These are phyloP conservation scores for Motacilla tschutschensis DNA, from an alignment of 2,113 vertebrate species.

Conservation along the genomic window DNA sequence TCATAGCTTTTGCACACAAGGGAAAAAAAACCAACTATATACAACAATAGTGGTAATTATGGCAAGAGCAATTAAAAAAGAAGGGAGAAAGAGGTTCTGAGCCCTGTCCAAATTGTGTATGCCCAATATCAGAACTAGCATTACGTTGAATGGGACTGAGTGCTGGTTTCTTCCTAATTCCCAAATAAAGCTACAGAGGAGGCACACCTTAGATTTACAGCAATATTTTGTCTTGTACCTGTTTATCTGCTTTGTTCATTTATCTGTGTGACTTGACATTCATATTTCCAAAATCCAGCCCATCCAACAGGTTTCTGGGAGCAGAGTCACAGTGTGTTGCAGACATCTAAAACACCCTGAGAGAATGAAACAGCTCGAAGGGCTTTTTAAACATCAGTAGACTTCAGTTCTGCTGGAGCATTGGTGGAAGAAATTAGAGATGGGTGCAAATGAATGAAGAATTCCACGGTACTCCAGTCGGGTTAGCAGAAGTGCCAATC, in stretches of 20 bases:
- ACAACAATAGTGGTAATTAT: slow-evolving; percentile 17
- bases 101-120: not conserved
- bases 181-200: not conserved
- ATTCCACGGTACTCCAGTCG: not conserved
- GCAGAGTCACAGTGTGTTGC: not conserved
- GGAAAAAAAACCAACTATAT: not conserved
- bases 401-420: not conserved
- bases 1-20: slow-evolving; percentile 10
- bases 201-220: not conserved
- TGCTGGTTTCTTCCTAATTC: not conserved
- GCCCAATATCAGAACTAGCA: not conserved
- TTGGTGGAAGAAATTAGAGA: slow-evolving; percentile 4
- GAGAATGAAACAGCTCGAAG: not conserved
- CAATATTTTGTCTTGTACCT: not conserved
- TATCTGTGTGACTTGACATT: slow-evolving; percentile 2
- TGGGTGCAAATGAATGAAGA: not conserved
- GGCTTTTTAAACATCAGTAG: not conserved
- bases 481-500: not conserved
- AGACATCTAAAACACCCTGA: not conserved
- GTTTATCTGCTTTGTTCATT: slow-evolving; percentile 23
- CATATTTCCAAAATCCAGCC: slow-evolving; percentile 15
- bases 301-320: slow-evolving; percentile 36
- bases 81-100: not conserved
- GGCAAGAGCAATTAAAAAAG: slow-evolving; percentile 3
- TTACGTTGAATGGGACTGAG: not conserved